These are phyloP conservation scores for Electrophaes corylata DNA, from an alignment of 2,888 invertebrate species.

Conservation along the genomic window DNA sequence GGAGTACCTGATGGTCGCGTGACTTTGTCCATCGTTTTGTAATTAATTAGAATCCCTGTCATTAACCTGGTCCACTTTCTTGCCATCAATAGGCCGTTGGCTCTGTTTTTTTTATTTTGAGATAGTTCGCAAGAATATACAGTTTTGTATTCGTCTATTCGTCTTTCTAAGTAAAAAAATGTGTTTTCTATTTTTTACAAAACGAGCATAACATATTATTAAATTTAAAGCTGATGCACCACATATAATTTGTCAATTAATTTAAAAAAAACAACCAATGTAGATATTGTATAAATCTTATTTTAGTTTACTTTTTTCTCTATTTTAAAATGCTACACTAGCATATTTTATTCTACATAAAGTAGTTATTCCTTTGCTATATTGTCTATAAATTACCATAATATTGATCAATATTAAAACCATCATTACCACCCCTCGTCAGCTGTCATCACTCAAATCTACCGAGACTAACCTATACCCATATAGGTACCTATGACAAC, in stretches of 20 bases:
- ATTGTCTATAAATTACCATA: slow-evolving; percentile 23
- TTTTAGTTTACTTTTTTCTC: no score
- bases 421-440: slow-evolving; percentile 21
- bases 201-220: no score
- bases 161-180: no score
- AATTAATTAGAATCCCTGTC: slow-evolving; percentile 75
- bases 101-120: slow-evolving; percentile 15
- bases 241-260: no score
- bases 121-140: not conserved
- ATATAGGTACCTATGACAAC: slow-evolving; percentile 24
- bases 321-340: no score
- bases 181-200: no score
- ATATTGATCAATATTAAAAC: slow-evolving; percentile 26
- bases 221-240: no score
- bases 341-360: no score
- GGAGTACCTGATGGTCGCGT: slow-evolving; percentile 60
- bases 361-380: no score
- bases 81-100: slow-evolving; percentile 44
- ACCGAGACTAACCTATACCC: slow-evolving; percentile 41
- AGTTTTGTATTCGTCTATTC: no score
- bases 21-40: slow-evolving; percentile 64
- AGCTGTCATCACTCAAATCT: slow-evolving; percentile 24
- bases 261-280: no score
- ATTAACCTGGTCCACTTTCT: slow-evolving; percentile 70
- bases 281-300: no score